These are phyloP conservation scores for Dipus sagitta DNA, from an alignment of 2,797 vertebrate genomes.

Conservation along the genomic window DNA sequence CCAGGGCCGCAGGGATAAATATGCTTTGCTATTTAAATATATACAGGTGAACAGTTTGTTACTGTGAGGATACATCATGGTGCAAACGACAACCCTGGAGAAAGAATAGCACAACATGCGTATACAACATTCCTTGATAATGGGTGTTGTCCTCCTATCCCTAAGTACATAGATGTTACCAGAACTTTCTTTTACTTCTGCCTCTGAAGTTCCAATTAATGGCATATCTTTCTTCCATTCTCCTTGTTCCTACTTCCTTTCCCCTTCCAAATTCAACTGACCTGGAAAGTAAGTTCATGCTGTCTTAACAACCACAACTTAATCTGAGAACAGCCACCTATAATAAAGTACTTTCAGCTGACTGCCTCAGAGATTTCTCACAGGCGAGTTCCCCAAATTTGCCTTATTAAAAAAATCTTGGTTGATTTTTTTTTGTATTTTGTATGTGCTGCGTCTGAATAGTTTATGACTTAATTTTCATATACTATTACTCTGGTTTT, in stretches of 20 bases:
- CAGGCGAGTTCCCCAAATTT: background rate
- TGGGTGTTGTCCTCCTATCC: background rate
- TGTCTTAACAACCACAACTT: conserved; percentile 14
- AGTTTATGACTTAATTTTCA: background rate
- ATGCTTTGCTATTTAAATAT: background rate
- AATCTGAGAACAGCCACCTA: background rate
- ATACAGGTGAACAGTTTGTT: background rate
- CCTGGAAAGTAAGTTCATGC: background rate
- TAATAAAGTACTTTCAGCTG: background rate
- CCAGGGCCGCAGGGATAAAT: background rate
- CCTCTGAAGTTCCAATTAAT: background rate
- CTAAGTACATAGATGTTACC: background rate
- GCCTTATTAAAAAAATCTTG: background rate
- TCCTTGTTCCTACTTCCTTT: background rate
- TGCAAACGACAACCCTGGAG: background rate
- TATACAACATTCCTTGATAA: background rate
- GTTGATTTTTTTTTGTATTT: background rate
- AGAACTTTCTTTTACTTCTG: background rate
- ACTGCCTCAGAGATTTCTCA: background rate
- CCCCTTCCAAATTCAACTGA: background rate
- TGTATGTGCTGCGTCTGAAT: background rate
- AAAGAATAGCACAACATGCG: background rate
- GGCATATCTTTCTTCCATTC: background rate
- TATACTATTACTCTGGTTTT: conserved; percentile 27
- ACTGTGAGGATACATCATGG: background rate